These are phyloP conservation scores for Colostygia pectinataria DNA, from an alignment of 2,888 invertebrate genomes.

Conservation along the genomic window DNA sequence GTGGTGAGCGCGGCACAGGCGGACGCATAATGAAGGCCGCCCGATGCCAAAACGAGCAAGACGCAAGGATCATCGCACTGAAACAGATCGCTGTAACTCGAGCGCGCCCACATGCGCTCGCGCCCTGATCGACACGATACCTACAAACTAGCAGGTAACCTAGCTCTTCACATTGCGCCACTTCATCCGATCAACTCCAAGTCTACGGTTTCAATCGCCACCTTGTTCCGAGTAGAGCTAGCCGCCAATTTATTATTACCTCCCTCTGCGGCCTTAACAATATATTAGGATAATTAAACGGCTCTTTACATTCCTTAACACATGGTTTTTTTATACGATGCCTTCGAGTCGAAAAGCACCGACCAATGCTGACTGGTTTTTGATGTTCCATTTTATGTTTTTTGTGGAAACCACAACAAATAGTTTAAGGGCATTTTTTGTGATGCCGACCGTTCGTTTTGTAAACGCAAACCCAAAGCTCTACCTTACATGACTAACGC, in stretches of 20 bases:
- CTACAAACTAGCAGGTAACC: slow-evolving; percentile 11
- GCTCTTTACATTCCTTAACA: slow-evolving; percentile 83
- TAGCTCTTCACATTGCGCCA: slow-evolving; percentile 17
- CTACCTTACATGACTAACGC: slow-evolving; percentile 33
- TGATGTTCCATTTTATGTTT: slow-evolving; percentile 71
- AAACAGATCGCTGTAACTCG: slow-evolving; percentile 59
- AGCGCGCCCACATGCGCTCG: slow-evolving; percentile 48
- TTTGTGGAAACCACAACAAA: slow-evolving; percentile 79
- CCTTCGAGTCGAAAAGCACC: slow-evolving; percentile 74
- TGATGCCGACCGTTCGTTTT: slow-evolving; percentile 65
- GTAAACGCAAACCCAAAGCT: slow-evolving; percentile 62
- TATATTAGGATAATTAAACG: slow-evolving; percentile 83
- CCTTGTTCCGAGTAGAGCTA: slow-evolving; percentile 55
- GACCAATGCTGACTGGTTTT: slow-evolving; percentile 81
- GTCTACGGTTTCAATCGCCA: slow-evolving; percentile 57
- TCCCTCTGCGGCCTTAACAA: slow-evolving; percentile 79
- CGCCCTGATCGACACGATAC: slow-evolving; percentile 24
- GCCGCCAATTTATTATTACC: slow-evolving; percentile 76
- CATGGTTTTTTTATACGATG: slow-evolving; percentile 77
- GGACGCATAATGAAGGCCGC: slow-evolving; percentile 77
- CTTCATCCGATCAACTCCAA: slow-evolving; percentile 6
- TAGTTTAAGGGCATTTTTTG: slow-evolving; percentile 77
- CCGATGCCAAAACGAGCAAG: slow-evolving; percentile 72
- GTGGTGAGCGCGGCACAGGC: slow-evolving; percentile 57
- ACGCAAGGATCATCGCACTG: slow-evolving; percentile 75